Evolutionary conservation across 2,113 vertebrate species (phyloP).

Genomic region (Hypocryptadius cinnamomeus): DNA sequence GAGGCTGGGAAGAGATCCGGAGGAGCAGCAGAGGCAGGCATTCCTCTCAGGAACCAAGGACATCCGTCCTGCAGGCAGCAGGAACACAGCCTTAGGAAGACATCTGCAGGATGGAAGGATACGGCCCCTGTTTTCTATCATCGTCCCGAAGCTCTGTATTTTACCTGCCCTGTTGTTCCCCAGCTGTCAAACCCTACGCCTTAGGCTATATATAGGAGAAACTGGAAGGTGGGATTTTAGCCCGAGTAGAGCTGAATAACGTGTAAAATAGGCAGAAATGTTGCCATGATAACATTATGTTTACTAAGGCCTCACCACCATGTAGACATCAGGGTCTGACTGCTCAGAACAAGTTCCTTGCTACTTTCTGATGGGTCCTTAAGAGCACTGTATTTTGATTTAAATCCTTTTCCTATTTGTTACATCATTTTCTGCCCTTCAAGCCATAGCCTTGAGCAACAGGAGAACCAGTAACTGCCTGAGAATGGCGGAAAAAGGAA

Average conservation of each 20-base stretch:
- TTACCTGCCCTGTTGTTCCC: not conserved
- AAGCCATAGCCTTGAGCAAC: not conserved
- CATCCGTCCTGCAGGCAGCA: not conserved
- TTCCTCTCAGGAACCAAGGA: not conserved
- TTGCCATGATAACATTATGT: not conserved
- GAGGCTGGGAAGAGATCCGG: not conserved
- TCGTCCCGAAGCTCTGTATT: not conserved
- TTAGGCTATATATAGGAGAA: not conserved
- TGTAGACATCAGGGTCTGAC: not conserved
- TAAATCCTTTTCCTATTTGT: not conserved
- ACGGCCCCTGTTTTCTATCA: not conserved
- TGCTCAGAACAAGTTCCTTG: not conserved
- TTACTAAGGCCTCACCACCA: not conserved
- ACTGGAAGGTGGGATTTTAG: not conserved
- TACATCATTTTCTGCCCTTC: not conserved
- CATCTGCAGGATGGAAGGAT: fast-evolving
- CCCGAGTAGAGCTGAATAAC: not conserved
- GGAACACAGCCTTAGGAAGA: not conserved
- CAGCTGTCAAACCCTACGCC: not conserved
- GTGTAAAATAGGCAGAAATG: not conserved
- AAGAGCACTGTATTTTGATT: not conserved
- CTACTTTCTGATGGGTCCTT: not conserved
- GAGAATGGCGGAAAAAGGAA: not conserved
- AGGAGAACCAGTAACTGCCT: not conserved
- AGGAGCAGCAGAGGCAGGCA: not conserved